Conservation (phyloP, 1,140 invertebrate genomes). For the Idris sp. region DNA sequence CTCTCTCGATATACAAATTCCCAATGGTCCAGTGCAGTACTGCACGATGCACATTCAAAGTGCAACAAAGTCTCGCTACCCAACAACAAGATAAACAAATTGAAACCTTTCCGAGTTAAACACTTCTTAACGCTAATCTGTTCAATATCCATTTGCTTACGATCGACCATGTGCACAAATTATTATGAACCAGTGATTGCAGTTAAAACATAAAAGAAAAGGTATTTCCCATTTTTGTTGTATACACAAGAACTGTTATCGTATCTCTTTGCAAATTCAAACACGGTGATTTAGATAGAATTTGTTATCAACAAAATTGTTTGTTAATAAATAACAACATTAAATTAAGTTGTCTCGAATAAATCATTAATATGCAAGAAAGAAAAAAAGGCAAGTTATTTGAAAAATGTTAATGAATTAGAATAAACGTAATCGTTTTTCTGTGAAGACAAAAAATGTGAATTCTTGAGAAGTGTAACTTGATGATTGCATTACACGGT, state of each 20-base stretch:
- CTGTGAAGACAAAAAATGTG: no score
- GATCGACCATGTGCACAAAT: conserved; percentile 19
- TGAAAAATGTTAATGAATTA: no score
- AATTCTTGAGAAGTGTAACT: conserved; percentile 9
- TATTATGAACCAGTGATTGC: conserved; percentile 20
- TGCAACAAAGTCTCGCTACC: conserved; percentile 57
- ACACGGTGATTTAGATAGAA: conserved; percentile 2
- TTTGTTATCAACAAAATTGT: not conserved
- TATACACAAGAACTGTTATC: conserved; percentile 7
- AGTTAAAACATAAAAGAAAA: no score
- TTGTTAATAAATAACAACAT: no score
- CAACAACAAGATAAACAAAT: conserved; percentile 58
- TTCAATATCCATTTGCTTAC: conserved; percentile 30
- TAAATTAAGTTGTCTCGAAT: no score
- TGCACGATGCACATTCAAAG: conserved; percentile 56
- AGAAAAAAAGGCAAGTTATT: no score
- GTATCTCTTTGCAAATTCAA: conserved; percentile 17
- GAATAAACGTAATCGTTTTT: not conserved
- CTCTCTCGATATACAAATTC: conserved; percentile 69
- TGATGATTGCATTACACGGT: conserved; percentile 35
- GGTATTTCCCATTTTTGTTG: not conserved
- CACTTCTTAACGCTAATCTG: conserved; percentile 44
- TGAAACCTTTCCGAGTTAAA: conserved; percentile 51
- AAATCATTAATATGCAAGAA: no score
- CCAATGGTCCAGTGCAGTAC: conserved; percentile 58